Conservation (phyloP, 2,113 vertebrate species). For the Toxostoma redivivum region DNA sequence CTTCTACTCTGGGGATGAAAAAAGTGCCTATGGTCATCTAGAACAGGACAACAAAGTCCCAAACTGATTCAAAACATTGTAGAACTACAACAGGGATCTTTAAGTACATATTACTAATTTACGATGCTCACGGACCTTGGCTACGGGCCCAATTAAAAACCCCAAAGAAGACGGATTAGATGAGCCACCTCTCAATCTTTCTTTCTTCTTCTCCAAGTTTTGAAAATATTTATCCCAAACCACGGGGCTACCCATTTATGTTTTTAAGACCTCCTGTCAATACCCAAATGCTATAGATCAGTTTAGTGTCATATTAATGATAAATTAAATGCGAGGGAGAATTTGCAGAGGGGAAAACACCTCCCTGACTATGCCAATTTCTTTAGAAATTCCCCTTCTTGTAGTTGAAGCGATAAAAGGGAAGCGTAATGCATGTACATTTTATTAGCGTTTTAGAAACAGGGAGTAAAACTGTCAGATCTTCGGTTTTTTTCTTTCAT, state of each 20-base stretch:
- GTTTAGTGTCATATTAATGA: slow-evolving; percentile 8
- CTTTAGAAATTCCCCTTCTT: slow-evolving; percentile 68
- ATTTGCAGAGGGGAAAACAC: slow-evolving; percentile 45
- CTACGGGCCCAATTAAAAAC: neutral
- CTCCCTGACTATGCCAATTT: slow-evolving; percentile 70
- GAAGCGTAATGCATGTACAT: slow-evolving; percentile 61
- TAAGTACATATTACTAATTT: neutral
- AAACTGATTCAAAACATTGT: neutral
- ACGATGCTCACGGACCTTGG: neutral
- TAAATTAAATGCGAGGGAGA: slow-evolving; percentile 53
- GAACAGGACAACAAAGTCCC: neutral
- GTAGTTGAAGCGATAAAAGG: slow-evolving; percentile 74
- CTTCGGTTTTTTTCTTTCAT: slow-evolving; percentile 69
- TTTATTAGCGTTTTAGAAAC: slow-evolving; percentile 76
- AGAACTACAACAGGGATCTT: neutral
- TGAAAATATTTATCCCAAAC: neutral
- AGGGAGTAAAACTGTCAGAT: slow-evolving; percentile 71
- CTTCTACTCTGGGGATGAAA: neutral
- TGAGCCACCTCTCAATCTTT: neutral
- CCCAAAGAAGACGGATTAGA: neutral
- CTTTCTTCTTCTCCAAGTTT: neutral
- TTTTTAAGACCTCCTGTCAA: neutral
- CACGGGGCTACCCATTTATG: neutral
- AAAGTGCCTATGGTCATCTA: neutral
- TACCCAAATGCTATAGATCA: neutral